These are phyloP conservation scores for Anneissia japonica DNA, from an alignment of 35 echinoderm and acorn worm species.

Conservation along the genomic window DNA sequence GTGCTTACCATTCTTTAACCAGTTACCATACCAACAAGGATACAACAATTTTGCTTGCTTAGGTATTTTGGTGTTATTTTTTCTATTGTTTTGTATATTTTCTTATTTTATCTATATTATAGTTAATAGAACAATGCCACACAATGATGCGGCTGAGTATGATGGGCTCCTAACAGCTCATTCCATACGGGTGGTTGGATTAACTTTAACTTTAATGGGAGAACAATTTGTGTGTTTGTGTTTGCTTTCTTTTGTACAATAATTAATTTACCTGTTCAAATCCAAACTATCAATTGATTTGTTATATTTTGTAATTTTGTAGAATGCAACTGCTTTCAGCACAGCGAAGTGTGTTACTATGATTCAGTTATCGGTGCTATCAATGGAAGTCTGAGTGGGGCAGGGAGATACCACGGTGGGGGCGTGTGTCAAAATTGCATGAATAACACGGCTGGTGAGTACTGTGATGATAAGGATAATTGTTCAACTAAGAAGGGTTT, in stretches of 20 bases:
- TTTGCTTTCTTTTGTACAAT: neutral
- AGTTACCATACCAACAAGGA: conserved; percentile 68
- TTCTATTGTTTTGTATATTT: too few relatives aligned
- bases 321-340: conserved; percentile 91
- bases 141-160: too few relatives aligned
- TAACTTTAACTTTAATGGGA: neutral
- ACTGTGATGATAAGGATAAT: neutral
- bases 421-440: conserved; percentile 75
- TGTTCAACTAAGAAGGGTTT: too few relatives aligned
- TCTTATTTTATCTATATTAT: too few relatives aligned
- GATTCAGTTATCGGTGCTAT: conserved; percentile 32
- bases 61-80: neutral
- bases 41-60: conserved; percentile 46
- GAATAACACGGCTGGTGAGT: conserved; percentile 76
- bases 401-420: conserved; percentile 45
- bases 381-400: conserved; percentile 45
- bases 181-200: too few relatives aligned
- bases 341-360: conserved; percentile 76
- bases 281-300: too few relatives aligned
- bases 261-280: neutral
- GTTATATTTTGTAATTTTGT: neutral
- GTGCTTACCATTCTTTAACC: conserved; percentile 92
- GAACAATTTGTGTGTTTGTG: neutral
- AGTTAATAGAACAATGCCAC: too few relatives aligned
- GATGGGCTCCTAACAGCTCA: too few relatives aligned